These are phyloP conservation scores for Scaptodrosophila lebanonensis DNA, from an alignment of 1,140 invertebrate species.

Conservation along the genomic window DNA sequence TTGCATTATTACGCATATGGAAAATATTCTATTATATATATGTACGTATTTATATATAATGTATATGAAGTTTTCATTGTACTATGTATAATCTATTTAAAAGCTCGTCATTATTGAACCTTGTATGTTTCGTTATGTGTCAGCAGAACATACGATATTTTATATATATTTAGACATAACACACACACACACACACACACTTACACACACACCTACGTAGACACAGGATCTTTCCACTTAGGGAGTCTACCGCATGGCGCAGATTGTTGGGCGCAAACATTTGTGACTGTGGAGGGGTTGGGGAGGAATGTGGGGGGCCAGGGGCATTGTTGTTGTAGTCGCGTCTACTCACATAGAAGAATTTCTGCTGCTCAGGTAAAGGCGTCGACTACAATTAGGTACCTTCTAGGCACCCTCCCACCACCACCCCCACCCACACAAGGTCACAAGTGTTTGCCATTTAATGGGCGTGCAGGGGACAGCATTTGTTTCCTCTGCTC, in stretches of 20 bases:
- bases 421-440: too few species aligned
- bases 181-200: conserved; percentile 27
- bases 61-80: conserved; percentile 73
- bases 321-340: conserved; percentile 41
- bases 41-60: conserved; percentile 56
- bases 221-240: background rate
- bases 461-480: too few species aligned
- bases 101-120: conserved; percentile 53
- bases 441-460: too few species aligned
- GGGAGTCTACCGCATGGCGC: too few species aligned
- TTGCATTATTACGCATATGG: conserved; percentile 69
- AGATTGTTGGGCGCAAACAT: too few species aligned
- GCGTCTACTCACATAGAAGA: conserved; percentile 67
- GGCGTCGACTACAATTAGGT: conserved; percentile 51
- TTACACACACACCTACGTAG: conserved; percentile 12
- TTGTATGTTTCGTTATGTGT: conserved; percentile 66
- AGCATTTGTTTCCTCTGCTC: too few species aligned
- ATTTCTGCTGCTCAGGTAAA: conserved; percentile 73
- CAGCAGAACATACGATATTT: conserved; percentile 25
- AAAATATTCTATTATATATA: conserved; percentile 64
- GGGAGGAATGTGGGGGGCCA: background rate
- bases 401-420: too few species aligned
- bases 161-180: conserved; percentile 16
- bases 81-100: conserved; percentile 70
- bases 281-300: too few species aligned